A percentile compares a stretch with the other conserved stretches of the same genome.
phyloP scores from a whole-genome alignment of 2,113 vertebrate species.

The Athene cunicularia region DNA sequence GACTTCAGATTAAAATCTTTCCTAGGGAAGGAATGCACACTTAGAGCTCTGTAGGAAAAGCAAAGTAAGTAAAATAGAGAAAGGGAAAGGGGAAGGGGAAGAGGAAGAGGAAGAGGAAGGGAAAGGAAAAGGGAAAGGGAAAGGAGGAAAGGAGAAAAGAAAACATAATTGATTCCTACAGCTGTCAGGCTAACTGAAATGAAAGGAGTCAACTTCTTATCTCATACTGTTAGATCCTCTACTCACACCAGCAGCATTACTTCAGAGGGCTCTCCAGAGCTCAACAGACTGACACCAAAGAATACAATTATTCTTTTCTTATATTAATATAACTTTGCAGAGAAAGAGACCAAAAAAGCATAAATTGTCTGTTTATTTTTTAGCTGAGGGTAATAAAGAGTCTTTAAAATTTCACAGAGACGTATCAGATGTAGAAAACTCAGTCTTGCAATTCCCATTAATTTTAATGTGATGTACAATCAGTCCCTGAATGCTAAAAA shows the following conservation, averaged over 20 bases:
- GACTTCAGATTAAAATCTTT: background rate
- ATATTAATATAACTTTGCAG: background rate
- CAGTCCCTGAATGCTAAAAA: background rate
- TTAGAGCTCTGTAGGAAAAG: background rate
- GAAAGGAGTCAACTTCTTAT: background rate
- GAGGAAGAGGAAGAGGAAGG: no score
- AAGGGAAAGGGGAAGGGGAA: no score
- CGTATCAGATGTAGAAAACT: background rate
- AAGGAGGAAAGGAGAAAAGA: no score
- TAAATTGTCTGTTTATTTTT: background rate
- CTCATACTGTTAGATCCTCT: background rate
- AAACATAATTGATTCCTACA: background rate
- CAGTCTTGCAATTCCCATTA: background rate
- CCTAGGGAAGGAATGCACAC: background rate
- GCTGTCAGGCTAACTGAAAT: background rate
- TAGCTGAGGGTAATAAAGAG: background rate
- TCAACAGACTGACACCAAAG: background rate
- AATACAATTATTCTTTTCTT: background rate
- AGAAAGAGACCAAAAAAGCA: background rate
- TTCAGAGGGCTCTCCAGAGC: background rate
- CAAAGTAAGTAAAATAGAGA: background rate
- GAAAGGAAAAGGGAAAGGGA: no score
- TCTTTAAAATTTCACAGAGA: background rate
- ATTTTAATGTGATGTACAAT: background rate
- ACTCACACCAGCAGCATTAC: background rate